Conservation (phyloP, 1,140 invertebrate species). For the Orius insidiosus region DNA sequence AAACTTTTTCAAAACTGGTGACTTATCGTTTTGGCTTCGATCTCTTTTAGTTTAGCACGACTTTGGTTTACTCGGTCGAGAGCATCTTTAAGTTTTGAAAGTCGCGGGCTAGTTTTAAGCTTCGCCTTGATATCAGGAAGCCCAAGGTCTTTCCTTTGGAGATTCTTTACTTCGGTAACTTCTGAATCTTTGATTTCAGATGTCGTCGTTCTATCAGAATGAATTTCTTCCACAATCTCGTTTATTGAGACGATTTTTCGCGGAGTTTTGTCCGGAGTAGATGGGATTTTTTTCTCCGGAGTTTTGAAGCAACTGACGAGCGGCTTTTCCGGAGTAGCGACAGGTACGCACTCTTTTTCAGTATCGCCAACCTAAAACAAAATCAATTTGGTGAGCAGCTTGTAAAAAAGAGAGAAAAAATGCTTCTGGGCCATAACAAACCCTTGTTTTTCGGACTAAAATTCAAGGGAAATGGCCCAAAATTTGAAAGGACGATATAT, state of each 20-base stretch:
- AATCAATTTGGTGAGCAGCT: neutral
- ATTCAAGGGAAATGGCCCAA: too few species aligned
- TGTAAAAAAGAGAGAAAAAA: too few species aligned
- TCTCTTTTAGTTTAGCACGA: constrained; percentile 32
- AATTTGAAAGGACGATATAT: too few species aligned
- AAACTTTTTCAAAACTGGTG: constrained; percentile 30
- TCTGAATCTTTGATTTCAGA: too few species aligned
- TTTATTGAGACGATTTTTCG: too few species aligned
- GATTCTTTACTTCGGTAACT: too few species aligned
- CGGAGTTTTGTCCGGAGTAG: neutral
- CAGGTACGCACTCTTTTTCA: too few species aligned
- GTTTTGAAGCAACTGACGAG: neutral
- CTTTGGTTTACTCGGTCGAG: constrained; percentile 35
- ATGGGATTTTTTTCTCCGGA: neutral
- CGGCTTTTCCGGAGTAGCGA: neutral
- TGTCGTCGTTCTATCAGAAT: too few species aligned
- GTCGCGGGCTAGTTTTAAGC: constrained; percentile 39
- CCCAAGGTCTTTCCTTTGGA: neutral
- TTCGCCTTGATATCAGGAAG: constrained; percentile 45
- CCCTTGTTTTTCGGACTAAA: too few species aligned
- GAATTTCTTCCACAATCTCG: too few species aligned
- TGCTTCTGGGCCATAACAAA: too few species aligned
- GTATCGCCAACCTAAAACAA: too few species aligned
- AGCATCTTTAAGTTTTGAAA: constrained; percentile 44
- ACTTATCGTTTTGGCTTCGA: constrained; percentile 24